Evolutionary conservation across 1,140 invertebrate genomes (phyloP), one percentile per base, ranked within the genome.

Genomic region (Bombus consobrinus): DNA sequence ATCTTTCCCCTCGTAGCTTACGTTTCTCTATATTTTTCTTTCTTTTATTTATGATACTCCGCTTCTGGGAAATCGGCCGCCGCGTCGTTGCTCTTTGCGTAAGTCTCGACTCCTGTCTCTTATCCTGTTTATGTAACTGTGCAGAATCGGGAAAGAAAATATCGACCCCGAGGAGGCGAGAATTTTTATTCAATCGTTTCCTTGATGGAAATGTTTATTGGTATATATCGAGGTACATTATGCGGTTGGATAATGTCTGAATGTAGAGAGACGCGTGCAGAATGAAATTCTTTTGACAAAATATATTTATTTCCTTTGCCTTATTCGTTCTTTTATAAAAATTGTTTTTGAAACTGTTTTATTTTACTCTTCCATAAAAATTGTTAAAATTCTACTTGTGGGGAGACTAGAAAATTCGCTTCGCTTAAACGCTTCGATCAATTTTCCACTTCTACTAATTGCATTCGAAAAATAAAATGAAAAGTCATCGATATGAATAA

Each of bases 61-160:
- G 57, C 34, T 25, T 28, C 10, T 32, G 59, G 41, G 37, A 18
- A 41, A 78, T 64, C 57, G 37, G 34, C 74, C 75, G 75, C 8
- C 28, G 59, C 28, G 47, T 22, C 59, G 37, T 41, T 77, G 57
- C 75, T 77, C 75, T 62, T 77, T 57, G 57, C 75, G 75, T 62
- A 77, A 77, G 37, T 32, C 57, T 62, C 53, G 13, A 18, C 75
- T 76, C 32, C 47, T 75, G 22, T 37, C 37, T 37, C 37, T 39
- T 62, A 37, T 37, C n/a, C 25, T 28, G n/a, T 41, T 78, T 64
- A 41, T 59, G 62, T 64, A 77, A 78, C 53, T 41, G 57, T 62
- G 57, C 12, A 37, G 28, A 12, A 12, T 8, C 73, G 3, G 9
- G 3, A 15, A 34, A 41, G 57, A 39, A 64, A 78, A 64, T 64